Evolutionary conservation across 2,113 vertebrate genomes (phyloP), one percentile per base, ranked within the genome.

Genomic region (Podarcis cretensis): DNA sequence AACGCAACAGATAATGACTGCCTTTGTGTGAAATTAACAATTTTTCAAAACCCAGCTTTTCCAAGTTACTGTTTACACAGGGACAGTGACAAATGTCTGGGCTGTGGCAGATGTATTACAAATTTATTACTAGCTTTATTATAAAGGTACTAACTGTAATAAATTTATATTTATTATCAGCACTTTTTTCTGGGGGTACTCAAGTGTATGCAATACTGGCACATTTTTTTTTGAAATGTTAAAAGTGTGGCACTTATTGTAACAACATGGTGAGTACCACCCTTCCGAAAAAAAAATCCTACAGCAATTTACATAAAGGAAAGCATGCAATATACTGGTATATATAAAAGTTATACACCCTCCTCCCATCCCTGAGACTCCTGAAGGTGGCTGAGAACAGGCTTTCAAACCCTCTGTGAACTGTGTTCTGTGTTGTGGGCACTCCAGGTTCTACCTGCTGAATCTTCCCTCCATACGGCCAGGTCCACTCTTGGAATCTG

Each of bases 401-500:
- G 54, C 54, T 81, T 35, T 80, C 4, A 48, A 48, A 9, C 57
- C n/a, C n/a, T 35, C 54, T 35, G 9, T 43, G 43, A 43, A 43
- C 43, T 43, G 43, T 43, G 79, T 81, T 63, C 79, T 23, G 63
- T 63, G 5, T 54, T 54, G 48, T 12, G 16, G 32, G 30, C 18
- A 81, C 16, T 81, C n/a, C 57, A 32, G n/a, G n/a, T 37, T 80
- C 20, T 84, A 97, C 97, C 96, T 40, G 91, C 83, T 75, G 95
- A 92, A 4, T 95, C 91, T 69, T 98, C 97, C 87, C 94, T 97
- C 97, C 97, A 98, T 5, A 96, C 93, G 12, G 90, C 86, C 82
- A 97, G 96, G 94, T 97, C 92, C 0, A 98, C 92, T 48, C 91
- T 95, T 20, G 94, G 87, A 93, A 98, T 92, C 88, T 89, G 94